Conservation (phyloP, 2,888 invertebrate genomes). For the Phlogophora meticulosa region DNA sequence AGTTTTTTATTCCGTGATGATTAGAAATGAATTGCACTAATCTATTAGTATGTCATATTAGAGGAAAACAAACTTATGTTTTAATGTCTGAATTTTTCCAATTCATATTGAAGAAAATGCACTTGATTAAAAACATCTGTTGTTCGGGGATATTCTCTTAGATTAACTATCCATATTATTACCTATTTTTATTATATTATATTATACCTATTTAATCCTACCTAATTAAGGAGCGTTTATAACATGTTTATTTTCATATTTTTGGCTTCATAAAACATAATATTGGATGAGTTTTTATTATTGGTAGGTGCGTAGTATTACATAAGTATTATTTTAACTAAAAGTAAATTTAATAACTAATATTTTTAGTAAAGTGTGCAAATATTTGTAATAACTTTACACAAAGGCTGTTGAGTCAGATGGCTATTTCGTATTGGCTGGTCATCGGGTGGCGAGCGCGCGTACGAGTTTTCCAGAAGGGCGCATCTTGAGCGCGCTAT, state of each 20-base stretch:
- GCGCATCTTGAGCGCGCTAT: slow-evolving; percentile 84
- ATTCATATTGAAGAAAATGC: not conserved
- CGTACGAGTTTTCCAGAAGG: slow-evolving; percentile 88
- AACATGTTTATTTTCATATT: too few relatives aligned
- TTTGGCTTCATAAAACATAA: not conserved
- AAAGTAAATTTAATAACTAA: not conserved
- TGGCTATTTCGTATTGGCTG: slow-evolving; percentile 79
- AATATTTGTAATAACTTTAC: slow-evolving; percentile 48
- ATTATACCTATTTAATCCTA: too few relatives aligned
- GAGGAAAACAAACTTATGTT: slow-evolving; percentile 15
- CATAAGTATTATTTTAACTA: too few relatives aligned
- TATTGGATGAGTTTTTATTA: not conserved
- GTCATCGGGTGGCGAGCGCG: slow-evolving; percentile 76
- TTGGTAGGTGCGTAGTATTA: too few relatives aligned
- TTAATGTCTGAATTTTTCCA: not conserved
- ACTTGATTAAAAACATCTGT: not conserved
- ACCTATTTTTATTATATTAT: too few relatives aligned
- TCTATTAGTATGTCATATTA: slow-evolving; percentile 14
- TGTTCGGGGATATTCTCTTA: not conserved
- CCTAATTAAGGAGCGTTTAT: too few relatives aligned
- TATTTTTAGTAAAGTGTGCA: slow-evolving; percentile 11
- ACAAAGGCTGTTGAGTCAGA: slow-evolving; percentile 85
- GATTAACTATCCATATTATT: too few relatives aligned
- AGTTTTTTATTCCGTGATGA: slow-evolving; percentile 2
- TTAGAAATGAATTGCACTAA: slow-evolving; percentile 28